Percentiles rank a stretch among this genome's conserved stretches.
Conservation (phyloP, 2,113 vertebrate genomes). For the Ciconia stormi region DNA sequence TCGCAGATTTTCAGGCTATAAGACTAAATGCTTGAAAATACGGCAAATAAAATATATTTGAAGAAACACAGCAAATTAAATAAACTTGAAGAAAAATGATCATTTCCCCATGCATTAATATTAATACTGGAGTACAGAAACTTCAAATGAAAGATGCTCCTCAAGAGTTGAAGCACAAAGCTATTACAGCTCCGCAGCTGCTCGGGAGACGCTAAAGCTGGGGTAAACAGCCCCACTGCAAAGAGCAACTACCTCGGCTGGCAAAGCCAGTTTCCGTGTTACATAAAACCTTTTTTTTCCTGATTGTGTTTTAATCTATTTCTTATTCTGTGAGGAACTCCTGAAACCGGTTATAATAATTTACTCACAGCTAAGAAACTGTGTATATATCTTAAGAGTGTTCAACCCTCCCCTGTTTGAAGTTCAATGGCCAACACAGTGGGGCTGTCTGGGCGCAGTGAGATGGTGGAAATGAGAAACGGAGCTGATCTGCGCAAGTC, state of each 20-base stretch:
- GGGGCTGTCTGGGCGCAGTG: neutral
- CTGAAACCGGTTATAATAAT: neutral
- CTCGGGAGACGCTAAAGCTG: neutral
- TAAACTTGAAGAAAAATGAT: neutral
- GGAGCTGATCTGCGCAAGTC: fast-evolving
- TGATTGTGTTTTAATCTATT: neutral
- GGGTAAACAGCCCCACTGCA: neutral
- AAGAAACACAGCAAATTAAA: neutral
- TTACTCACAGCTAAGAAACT: neutral
- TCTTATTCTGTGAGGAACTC: neutral
- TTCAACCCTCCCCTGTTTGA: fast-evolving
- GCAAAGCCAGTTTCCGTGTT: neutral
- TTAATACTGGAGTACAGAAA: neutral
- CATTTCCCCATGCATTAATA: neutral
- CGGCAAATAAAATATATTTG: neutral
- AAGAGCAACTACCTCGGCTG: fast-evolving
- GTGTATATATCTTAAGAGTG: fast-evolving
- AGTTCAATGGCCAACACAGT: fast-evolving
- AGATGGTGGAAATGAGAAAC: fast-evolving
- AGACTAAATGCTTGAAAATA: neutral
- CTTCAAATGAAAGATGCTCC: neutral
- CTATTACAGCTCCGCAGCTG: neutral
- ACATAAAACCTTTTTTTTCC: neutral
- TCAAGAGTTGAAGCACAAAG: neutral
- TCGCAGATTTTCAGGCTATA: neutral